Base-by-base conservation (phyloP, 2,797 vertebrate genomes). In the Melopsittacus undulatus region DNA sequence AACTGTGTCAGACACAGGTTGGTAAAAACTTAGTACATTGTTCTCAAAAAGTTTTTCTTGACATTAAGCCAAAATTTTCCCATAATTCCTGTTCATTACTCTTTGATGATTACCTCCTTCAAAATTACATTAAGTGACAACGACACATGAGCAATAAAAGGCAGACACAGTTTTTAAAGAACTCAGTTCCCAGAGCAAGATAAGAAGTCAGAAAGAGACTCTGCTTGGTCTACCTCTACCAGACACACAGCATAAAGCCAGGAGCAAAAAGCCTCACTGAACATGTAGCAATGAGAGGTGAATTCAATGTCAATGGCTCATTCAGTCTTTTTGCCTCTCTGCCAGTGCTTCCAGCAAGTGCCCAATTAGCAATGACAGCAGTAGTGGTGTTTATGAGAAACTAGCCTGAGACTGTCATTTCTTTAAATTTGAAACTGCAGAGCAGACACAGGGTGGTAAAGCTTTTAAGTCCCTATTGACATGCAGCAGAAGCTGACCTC, bases 371-470 rank as follows among this genome's bases (percentile, higher is more conserved):
- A 92, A 38, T 92, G 93, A 96, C 90, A 94, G 94, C 11, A 0
- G 73, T 51, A 51, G 57, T 90, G 73, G 87, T 95, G 89, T 91
- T 96, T 91, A 95, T 94, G 91, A 95, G 89, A 91, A 94, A 92
- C 89, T 80, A 83, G 90, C 32, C 61, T 36, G 57, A 94, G 89
- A 94, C 72, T 87, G 89, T 83, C 45, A 93, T 95, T 93, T 91
- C 94, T 94, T 90, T 83, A 77, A 85, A 94, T 94, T 89, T 91
- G 82, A 93, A 94, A 87, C 87, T 92, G 75, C 83, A 93, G 87
- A 91, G 66, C 83, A 94, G 83, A 90, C 87, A 80, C 61, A 19
- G 52, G 64, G 78, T 94, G 87, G 92, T 54, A 94, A 95, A 77
- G 52, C 84, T 93, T 92, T 96, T 96, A 96, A 92, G 73, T 93